Base-by-base conservation (phyloP, 1,140 invertebrate genomes). In the Drosophila equinoxialis region DNA sequence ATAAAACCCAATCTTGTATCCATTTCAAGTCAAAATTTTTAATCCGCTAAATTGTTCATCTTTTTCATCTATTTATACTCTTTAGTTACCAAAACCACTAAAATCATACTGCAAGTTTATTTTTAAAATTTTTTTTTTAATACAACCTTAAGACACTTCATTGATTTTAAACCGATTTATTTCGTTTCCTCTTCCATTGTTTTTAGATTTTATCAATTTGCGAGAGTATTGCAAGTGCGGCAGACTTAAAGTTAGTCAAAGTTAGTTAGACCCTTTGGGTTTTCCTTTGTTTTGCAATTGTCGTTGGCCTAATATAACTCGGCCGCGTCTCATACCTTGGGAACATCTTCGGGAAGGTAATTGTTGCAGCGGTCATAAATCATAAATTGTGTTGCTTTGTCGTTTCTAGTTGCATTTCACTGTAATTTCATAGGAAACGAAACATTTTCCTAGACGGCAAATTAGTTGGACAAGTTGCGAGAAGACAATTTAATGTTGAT, bases 291-390 rank as follows among this genome's bases (percentile, higher is more conserved):
- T 59, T 37, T 51, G 13, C 35, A 30, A 55, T 54, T 79, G 64
- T 51, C 51, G 57, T 71, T 65, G 62, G 48, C 62, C 63, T 42
- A 51, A 57, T 72, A 62, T 20, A 41, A 42, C 41, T 35, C 30
- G 30, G 57, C n/a, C 1, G 37, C 23, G 77, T 74, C 81, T 84
- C 62, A 59, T 74, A 83, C 71, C 45, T 76, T 76, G 82, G 83
- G 79, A 79, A 87, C 84, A 86, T 87, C 83, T 89, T 74, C 66
- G 69, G 45, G 58, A 57, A 64, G 79, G 83, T 87, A 87, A 87
- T 87, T 87, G 84, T 86, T 87, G 79, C 87, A 77, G 79, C 35
- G 70, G 62, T 83, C 83, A 87, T 87, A 87, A 87, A 87, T 87
- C 83, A 87, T 89, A 86, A 77, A 79, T 79, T 79, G 45, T 51